Evolutionary conservation across 2,113 vertebrate species (phyloP).

Genomic region (Chamaetylas fuelleborni): DNA sequence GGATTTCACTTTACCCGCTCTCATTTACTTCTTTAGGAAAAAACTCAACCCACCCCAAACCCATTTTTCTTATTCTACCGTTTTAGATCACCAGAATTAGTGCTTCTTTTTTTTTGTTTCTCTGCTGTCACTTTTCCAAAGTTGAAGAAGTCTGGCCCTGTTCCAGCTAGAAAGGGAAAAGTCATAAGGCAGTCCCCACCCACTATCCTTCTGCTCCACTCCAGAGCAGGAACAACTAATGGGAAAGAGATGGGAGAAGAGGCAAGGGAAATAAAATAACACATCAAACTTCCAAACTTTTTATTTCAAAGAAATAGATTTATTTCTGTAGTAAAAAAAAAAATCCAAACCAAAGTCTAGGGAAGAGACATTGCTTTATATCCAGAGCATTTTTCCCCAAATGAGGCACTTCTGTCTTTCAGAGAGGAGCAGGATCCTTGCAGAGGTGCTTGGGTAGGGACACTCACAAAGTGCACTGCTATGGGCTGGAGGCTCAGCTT

Average conservation of each 20-base stretch:
- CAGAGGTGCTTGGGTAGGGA: background rate
- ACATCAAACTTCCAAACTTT: constrained; percentile 33
- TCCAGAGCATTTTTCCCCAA: background rate
- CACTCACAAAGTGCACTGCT: background rate
- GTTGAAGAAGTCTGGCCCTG: constrained; percentile 29
- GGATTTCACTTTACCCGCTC: background rate
- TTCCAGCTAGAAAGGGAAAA: constrained; percentile 49
- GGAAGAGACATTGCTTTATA: background rate
- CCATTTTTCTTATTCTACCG: background rate
- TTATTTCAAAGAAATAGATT: background rate
- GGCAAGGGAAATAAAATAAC: constrained; percentile 25
- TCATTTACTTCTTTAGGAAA: background rate
- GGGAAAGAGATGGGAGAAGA: constrained; percentile 5
- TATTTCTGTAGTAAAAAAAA: background rate
- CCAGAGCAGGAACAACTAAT: background rate
- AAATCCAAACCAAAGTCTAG: background rate
- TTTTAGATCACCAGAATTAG: constrained; percentile 29
- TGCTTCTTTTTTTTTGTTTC: background rate
- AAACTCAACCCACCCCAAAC: background rate
- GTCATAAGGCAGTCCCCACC: constrained; percentile 53
- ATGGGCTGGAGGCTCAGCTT: background rate
- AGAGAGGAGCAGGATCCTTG: background rate
- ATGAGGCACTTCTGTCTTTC: background rate
- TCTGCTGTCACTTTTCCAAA: constrained; percentile 47
- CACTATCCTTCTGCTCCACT: constrained; percentile 56